These are phyloP conservation scores for Melanerpes aurifrons DNA, from an alignment of 2,113 vertebrate genomes.

Conservation along the genomic window DNA sequence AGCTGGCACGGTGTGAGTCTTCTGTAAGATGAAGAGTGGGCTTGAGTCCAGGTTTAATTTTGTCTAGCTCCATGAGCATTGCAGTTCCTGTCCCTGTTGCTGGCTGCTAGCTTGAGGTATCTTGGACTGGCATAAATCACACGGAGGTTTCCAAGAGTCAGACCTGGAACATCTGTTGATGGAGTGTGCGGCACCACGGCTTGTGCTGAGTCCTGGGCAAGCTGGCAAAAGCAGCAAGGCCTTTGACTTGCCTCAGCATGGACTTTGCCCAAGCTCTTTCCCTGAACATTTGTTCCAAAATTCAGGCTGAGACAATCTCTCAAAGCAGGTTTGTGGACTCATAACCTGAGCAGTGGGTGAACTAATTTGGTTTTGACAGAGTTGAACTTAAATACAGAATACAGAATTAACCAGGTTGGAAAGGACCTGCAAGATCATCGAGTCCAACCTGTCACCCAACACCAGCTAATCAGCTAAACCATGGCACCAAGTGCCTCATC, in stretches of 20 bases:
- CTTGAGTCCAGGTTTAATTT: constrained; percentile 15
- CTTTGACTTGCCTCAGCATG: not conserved
- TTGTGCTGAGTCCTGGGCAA: not conserved
- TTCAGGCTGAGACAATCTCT: not conserved
- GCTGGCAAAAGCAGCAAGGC: not conserved
- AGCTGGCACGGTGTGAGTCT: not conserved
- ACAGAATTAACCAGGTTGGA: too few species aligned
- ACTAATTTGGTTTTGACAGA: not conserved
- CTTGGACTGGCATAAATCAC: not conserved
- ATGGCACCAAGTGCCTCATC: too few species aligned
- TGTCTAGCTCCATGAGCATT: not conserved
- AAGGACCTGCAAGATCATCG: too few species aligned
- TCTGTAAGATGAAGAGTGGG: not conserved
- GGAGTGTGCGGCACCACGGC: not conserved
- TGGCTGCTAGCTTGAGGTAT: not conserved
- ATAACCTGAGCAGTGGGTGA: not conserved
- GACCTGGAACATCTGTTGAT: not conserved
- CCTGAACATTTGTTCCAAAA: not conserved
- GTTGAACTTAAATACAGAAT: not conserved
- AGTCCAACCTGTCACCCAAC: too few species aligned
- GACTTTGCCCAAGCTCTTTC: not conserved
- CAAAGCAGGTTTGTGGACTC: not conserved
- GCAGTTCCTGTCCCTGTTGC: not conserved
- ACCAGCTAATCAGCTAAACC: too few species aligned
- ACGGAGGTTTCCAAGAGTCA: not conserved